phyloP scores from a whole-genome alignment of 2,888 invertebrate genomes.

The Polylopha cassiicola region DNA sequence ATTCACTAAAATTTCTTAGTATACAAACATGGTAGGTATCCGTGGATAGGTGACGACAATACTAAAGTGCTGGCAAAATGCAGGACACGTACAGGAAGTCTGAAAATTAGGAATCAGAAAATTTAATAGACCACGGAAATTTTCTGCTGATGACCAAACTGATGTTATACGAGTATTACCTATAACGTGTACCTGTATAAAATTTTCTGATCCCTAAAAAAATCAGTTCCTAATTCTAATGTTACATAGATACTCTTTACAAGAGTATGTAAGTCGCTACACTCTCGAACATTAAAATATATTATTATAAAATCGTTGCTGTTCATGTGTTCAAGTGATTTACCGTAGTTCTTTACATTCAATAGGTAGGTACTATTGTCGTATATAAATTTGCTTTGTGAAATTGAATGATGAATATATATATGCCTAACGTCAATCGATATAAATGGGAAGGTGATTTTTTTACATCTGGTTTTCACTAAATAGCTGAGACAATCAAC shows the following conservation, averaged over 20 bases:
- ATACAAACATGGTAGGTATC: conserved; percentile 56
- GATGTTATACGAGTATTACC: too few species aligned
- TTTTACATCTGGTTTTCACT: too few species aligned
- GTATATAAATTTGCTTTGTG: too few species aligned
- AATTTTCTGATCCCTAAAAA: conserved; percentile 3
- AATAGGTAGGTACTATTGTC: too few species aligned
- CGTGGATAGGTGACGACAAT: conserved; percentile 20
- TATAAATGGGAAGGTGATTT: too few species aligned
- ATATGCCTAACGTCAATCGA: too few species aligned
- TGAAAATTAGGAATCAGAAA: too few species aligned
- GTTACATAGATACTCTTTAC: conserved; percentile 17
- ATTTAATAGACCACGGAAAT: too few species aligned
- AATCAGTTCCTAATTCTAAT: conserved; percentile 11
- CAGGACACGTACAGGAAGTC: conserved; percentile 12
- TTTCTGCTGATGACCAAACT: too few species aligned
- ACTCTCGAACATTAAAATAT: conserved; percentile 17
- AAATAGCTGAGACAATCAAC: too few species aligned
- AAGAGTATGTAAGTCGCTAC: conserved; percentile 17
- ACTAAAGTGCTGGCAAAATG: conserved; percentile 18
- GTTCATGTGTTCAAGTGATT: not conserved
- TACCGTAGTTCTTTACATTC: not conserved
- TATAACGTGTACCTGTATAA: too few species aligned
- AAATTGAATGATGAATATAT: too few species aligned
- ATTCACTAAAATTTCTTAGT: conserved; percentile 72
- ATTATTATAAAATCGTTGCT: conserved; percentile 15